Conservation (phyloP, 2,797 vertebrate species). For the Apodemus agrarius region DNA sequence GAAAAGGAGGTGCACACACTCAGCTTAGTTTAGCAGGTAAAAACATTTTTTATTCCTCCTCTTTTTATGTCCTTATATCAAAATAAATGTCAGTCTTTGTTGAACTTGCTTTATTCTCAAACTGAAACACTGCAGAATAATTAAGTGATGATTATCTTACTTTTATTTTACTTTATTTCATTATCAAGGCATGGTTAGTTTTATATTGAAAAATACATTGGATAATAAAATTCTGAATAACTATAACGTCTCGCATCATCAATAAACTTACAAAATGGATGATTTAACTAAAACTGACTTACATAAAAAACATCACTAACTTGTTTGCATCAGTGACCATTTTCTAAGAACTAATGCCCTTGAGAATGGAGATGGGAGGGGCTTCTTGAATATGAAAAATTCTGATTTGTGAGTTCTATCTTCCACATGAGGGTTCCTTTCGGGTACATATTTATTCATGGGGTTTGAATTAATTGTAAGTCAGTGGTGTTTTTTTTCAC, state of each 20-base stretch:
- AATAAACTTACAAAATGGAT: slow-evolving; percentile 26
- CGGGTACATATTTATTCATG: slow-evolving; percentile 66
- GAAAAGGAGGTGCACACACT: neutral
- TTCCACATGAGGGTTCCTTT: slow-evolving; percentile 38
- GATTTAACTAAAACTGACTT: slow-evolving; percentile 36
- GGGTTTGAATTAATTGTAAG: slow-evolving; percentile 69
- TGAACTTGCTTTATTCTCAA: neutral
- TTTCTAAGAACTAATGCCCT: neutral
- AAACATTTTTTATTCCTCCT: slow-evolving; percentile 61
- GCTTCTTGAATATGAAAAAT: slow-evolving; percentile 1
- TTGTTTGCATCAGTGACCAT: neutral
- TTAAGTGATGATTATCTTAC: neutral
- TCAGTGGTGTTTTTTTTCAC: no score
- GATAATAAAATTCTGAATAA: slow-evolving; percentile 45
- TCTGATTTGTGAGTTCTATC: neutral
- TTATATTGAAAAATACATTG: neutral
- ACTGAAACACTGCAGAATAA: neutral
- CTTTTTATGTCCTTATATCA: neutral
- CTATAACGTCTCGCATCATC: neutral
- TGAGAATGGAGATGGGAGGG: neutral
- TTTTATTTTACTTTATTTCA: neutral
- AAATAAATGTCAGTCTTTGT: neutral
- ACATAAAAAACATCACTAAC: slow-evolving; percentile 30
- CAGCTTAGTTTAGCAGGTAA: neutral
- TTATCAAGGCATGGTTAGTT: neutral